Evolutionary conservation across 2,797 vertebrate species (phyloP), one percentile per base, ranked within the genome.

Genomic region (Lepilemur ruficaudatus): DNA sequence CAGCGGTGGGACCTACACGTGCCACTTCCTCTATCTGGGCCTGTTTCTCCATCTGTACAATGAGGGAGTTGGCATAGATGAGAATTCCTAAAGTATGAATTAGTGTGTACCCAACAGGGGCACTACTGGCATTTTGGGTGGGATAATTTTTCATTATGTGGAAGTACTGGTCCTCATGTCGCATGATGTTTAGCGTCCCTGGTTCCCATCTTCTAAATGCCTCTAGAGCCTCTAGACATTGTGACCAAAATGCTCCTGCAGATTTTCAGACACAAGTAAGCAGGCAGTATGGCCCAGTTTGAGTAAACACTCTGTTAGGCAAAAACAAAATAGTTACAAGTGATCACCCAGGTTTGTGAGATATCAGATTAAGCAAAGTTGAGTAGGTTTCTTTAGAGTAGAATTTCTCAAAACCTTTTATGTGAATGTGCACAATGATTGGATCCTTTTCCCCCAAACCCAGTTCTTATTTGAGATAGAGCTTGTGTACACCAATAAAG

Each of bases 271-370:
- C 2, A 79, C n/a, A 87, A 4, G 2, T 18, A 67, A 18, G 48
- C 38, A 72, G 41, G 9, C 0, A 61, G 65, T n/a, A 63, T 70
- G 91, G 41, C n/a, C 67, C 2, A 57, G 4, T 3, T 48, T 46
- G 22, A 59, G 23, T n/a, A 25, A 69, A 3, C 15, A 78, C 9
- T 88, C 4, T 87, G 23, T 75, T 85, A 94, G 38, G 13, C 6
- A 94, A 81, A 92, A 92, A 7, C 69, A 81, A 85, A 85, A 89
- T 41, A 23, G 32, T 79, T 93, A 76, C 67, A 63, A 63, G 50
- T 55, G 5, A 80, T 65, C 11, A 55, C 70, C 28, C 2, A 73
- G 20, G 11, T 85, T 72, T 88, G 73, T 67, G 30, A 87, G 41
- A 7, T 65, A 28, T 25, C 25, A 22, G 35, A 57, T 61, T 30